Base-by-base conservation (phyloP, 2,113 vertebrate species). In the Synodontis membranacea region DNA sequence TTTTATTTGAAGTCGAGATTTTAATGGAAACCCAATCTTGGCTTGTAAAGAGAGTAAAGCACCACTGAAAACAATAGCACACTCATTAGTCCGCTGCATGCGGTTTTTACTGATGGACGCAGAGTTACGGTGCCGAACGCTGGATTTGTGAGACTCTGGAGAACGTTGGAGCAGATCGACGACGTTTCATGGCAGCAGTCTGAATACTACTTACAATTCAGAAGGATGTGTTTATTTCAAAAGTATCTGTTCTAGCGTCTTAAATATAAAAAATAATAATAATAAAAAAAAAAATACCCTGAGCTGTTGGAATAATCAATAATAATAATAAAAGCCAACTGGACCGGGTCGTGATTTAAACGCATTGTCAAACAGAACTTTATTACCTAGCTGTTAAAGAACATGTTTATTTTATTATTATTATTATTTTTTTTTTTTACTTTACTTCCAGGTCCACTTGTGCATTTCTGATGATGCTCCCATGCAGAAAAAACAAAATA, bases 1-100 rank as follows among this genome's bases (percentile, higher is more conserved):
- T 70, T 70, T 70, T 39, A 72, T 83, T 52, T 83, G 82, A 80
- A 80, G 23, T 80, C 14, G 52, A 58, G 72, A n/a, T 85, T 78
- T 85, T 76, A 78, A 46, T 42, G 28, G 72, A 79, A 78, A 79
- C 79, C 56, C 21, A 79, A 85, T 79, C 58, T 66, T 46, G 39
- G 56, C 72, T 85, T 79, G 84, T 78, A 54, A 62, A 79, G 46
- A 64, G 54, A 76, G 31, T 62, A 50, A 79, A 84, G 46, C 21
- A 50, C 25, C 42, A 64, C 48, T 70, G 28, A 83, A 83, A 68
- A 83, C 48, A 52, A 70, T 50, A 83, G 37, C 12, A 14, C 44
- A 11, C 44, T 68, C 46, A 82, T 82, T 82, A 82, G 82, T 37
- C 46, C 52, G 31, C 66, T 70, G 82, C 5, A 52, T 83, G 60